These are phyloP conservation scores for Rhogogaster chlorosoma DNA, from an alignment of 2,888 invertebrate species.

Conservation along the genomic window DNA sequence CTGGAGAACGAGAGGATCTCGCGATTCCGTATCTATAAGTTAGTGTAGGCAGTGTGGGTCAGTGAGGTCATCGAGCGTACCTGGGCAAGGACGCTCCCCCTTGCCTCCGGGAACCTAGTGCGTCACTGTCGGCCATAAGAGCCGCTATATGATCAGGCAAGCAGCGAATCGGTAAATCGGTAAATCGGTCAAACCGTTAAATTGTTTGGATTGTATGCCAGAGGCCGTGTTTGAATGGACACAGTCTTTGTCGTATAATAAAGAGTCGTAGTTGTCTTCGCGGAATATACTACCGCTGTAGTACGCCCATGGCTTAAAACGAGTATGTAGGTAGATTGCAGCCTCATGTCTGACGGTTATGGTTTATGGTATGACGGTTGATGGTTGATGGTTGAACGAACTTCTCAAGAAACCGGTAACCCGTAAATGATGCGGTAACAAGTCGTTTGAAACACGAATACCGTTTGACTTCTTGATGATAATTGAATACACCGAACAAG, in stretches of 20 bases:
- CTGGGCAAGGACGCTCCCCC: constrained; percentile 38
- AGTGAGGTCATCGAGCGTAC: constrained; percentile 28
- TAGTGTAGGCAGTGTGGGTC: constrained; percentile 5
- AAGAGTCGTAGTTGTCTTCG: neutral
- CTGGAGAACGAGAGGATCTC: neutral
- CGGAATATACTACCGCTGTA: neutral
- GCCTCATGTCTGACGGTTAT: constrained; percentile 1
- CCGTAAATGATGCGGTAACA: constrained; percentile 24
- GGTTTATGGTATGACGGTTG: constrained; percentile 5
- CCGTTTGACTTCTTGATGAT: constrained; percentile 10
- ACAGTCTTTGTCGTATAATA: neutral
- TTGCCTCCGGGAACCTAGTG: neutral
- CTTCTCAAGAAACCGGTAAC: constrained; percentile 33
- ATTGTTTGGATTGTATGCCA: neutral
- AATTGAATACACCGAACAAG: constrained; percentile 18
- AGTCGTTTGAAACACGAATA: constrained; percentile 34
- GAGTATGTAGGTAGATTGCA: neutral
- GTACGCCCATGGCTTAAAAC: neutral
- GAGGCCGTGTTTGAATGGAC: neutral
- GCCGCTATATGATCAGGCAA: constrained; percentile 53
- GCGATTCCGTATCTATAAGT: neutral
- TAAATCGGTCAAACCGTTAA: constrained; percentile 73
- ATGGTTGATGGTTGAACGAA: constrained; percentile 39
- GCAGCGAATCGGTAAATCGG: constrained; percentile 56
- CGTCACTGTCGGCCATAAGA: constrained; percentile 44